Evolutionary conservation across 2,797 vertebrate species (phyloP).

Genomic region (Dipus sagitta): DNA sequence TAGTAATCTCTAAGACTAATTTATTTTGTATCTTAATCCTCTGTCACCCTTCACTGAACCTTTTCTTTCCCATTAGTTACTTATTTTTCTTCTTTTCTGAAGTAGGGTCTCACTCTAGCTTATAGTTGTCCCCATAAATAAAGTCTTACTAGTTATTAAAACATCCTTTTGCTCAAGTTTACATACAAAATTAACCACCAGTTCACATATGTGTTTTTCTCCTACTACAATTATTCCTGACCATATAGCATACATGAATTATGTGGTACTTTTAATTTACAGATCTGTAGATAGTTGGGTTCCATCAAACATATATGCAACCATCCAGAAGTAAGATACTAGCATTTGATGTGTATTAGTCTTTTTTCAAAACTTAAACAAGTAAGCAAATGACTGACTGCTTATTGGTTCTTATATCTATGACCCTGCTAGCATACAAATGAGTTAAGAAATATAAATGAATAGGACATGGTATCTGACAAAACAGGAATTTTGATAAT

Average conservation of each 20-base stretch:
- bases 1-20: too few species aligned
- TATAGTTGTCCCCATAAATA: not conserved
- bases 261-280: not conserved
- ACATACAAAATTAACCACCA: not conserved
- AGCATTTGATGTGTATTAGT: not conserved
- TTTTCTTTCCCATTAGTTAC: too few species aligned
- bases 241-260: not conserved
- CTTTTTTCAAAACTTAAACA: not conserved
- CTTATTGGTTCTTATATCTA: not conserved
- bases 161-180: not conserved
- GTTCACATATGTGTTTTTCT: accelerated
- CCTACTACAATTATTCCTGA: not conserved
- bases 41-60: too few species aligned
- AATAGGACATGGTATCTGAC: not conserved
- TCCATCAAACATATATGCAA: not conserved
- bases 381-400: not conserved
- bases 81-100: too few species aligned
- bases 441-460: not conserved
- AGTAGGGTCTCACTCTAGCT: not conserved
- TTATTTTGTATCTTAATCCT: too few species aligned
- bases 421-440: not conserved
- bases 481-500: not conserved
- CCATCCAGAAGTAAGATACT: not conserved
- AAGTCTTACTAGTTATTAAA: not conserved
- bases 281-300: not conserved